Base-by-base conservation (phyloP, 2,888 invertebrate genomes). In the Argynnis bischoffii region DNA sequence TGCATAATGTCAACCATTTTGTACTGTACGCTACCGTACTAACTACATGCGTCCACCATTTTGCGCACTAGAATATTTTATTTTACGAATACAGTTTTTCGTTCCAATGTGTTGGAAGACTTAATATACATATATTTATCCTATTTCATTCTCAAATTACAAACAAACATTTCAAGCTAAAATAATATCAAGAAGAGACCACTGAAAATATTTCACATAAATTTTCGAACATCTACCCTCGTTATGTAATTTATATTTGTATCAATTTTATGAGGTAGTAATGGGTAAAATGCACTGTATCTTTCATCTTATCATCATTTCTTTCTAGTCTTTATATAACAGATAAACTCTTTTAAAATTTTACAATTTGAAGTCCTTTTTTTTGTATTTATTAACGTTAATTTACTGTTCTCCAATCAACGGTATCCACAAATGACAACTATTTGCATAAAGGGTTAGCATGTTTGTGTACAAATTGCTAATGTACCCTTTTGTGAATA, bases 1-100 rank as follows among this genome's bases (percentile, higher is more conserved):
- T 85, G 85, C 82, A 83, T 82, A 80, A 81, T 81, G 85, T 83
- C 88, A 84, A 84, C 86, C 88, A 88, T 87, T 87, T 87, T 87
- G 87, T 80, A 77, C 79, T 70, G 76, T 76, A 77, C 77, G 74
- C 74, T 77, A 75, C 11, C 35, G 35, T 41, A 41, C 35, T 41
- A 79, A 78, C 75, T 74, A 78, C 73, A 81, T 77, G 76, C 81
- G 81, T 79, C 83, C 82, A 82, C 81, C 81, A 85, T 86, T 84
- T 87, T 84, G 85, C 74, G 75, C 73, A 76, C 53, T 31, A 21
- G 50, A 16, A 51, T 50, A 47, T 16, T 3, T 26, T 50, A 47
- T 16, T 3, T 26, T 26, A 26, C 26, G 26, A 26, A 26, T 26
- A 41, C 11, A 15, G 18, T 54, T 26, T 31, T 35, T 51, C 47